Evolutionary conservation across 2,113 vertebrate genomes (phyloP), one percentile per base, ranked within the genome.

Genomic region (Coptodon bakossiorum): DNA sequence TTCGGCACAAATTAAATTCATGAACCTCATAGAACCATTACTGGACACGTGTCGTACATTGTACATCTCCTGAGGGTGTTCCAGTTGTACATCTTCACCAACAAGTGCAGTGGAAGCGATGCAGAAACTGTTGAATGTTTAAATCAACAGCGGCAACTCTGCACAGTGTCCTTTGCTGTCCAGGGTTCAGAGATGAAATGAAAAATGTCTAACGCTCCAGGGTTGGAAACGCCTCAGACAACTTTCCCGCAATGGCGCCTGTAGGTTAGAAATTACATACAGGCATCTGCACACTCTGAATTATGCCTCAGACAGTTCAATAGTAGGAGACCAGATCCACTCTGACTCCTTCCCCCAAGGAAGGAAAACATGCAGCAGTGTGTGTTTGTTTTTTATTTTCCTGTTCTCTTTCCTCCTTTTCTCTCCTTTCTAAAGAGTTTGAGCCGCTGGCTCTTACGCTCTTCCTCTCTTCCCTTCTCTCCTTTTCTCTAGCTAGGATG

Each of bases 391-490:
- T 82, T 84, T 88, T 90, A 45, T 91, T 93, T 94, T 92, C 83
- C 86, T 19, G 63, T 81, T 71, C 83, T 82, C 80, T 90, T 84
- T 82, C 36, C 56, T 73, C 81, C 57, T 90, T 93, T 91, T 94
- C 90, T 92, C 79, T 71, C 81, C 82, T 79, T 93, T 95, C 88
- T 90, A 94, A 94, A 93, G 93, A 89, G 85, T 54, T 50, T 27
- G 78, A 85, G 94, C 93, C 95, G 85, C 91, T 68, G 93, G 95
- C 90, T 78, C 81, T 81, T 45, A 19, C 52, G 22, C 63, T 54
- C 84, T 76, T 84, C 57, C 90, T 63, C 88, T 76, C 79, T 61
- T 76, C 31, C 83, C 83, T 63, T 71, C 88, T 45, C 80, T 66
- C 27, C 10, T 59, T 79, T 87, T 93, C 79, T 83, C 59, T 76